Evolutionary conservation across 2,113 vertebrate species (phyloP).

Genomic region (Barnardius zonarius): DNA sequence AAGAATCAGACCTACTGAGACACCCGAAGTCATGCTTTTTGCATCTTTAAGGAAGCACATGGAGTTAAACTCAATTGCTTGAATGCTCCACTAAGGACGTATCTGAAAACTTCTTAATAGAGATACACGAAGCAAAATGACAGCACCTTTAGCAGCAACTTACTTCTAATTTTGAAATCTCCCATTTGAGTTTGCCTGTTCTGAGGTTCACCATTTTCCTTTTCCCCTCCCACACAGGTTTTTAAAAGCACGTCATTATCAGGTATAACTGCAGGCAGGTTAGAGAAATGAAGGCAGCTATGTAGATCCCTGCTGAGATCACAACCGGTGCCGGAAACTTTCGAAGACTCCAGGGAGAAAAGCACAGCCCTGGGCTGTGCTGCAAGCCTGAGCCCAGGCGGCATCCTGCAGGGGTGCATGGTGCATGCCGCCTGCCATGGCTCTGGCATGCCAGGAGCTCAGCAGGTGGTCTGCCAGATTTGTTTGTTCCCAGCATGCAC

Average conservation of each 20-base stretch:
- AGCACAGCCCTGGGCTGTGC: neutral
- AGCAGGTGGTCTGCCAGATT: neutral
- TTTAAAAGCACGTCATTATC: neutral
- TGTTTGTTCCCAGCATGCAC: neutral
- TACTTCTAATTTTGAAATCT: neutral
- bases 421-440: rapidly evolving
- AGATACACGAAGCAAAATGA: neutral
- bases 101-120: neutral
- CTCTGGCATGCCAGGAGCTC: neutral
- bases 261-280: neutral
- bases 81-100: neutral
- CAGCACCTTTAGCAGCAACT: neutral
- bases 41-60: neutral
- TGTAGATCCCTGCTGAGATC: neutral
- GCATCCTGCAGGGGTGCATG: rapidly evolving
- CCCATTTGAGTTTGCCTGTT: neutral
- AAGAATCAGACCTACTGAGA: neutral
- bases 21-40: neutral
- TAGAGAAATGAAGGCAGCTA: neutral
- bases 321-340: neutral
- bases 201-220: neutral
- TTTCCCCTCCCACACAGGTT: rapidly evolving
- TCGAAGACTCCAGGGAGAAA: neutral
- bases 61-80: neutral
- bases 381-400: neutral